A percentile compares a stretch with the other conserved stretches of the same genome.
Conservation (phyloP, 2,888 invertebrate genomes). For the Idaea dimidiata region DNA sequence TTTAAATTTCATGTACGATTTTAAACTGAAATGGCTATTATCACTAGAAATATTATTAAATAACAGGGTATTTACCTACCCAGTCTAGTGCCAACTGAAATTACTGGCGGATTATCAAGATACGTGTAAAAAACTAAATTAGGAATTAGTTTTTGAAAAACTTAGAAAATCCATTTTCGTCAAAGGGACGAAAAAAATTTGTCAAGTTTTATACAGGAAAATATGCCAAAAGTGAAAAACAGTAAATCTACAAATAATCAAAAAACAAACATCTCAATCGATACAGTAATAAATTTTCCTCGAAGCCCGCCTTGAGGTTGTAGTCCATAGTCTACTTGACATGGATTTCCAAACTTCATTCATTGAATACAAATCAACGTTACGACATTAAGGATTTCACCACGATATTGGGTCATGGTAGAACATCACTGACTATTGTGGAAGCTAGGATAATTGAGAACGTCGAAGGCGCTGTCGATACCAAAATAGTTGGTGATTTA, state of each 20-base stretch:
- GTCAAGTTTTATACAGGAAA: neutral
- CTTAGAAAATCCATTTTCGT: too few species aligned
- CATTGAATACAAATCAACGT: conserved; percentile 72
- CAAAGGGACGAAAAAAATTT: too few species aligned
- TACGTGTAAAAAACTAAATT: too few species aligned
- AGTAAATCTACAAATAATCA: conserved; percentile 18
- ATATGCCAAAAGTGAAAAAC: conserved; percentile 7
- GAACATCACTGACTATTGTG: conserved; percentile 51
- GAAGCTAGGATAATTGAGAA: conserved; percentile 50
- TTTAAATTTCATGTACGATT: neutral
- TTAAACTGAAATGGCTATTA: too few species aligned
- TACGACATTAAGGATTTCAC: conserved; percentile 77
- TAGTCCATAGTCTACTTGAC: conserved; percentile 62
- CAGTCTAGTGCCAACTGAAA: too few species aligned
- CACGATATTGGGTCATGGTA: conserved; percentile 77
- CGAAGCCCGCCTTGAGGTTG: conserved; percentile 57
- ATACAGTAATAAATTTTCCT: conserved; percentile 68
- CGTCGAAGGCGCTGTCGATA: conserved; percentile 35
- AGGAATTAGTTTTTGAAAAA: too few species aligned
- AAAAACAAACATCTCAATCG: conserved; percentile 39
- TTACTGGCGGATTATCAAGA: too few species aligned
- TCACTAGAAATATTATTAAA: too few species aligned
- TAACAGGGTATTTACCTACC: too few species aligned
- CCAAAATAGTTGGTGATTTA: conserved; percentile 30
- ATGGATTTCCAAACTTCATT: conserved; percentile 74